These are phyloP conservation scores for Copidosoma floridanum DNA, from an alignment of 1,140 invertebrate genomes.

Conservation along the genomic window DNA sequence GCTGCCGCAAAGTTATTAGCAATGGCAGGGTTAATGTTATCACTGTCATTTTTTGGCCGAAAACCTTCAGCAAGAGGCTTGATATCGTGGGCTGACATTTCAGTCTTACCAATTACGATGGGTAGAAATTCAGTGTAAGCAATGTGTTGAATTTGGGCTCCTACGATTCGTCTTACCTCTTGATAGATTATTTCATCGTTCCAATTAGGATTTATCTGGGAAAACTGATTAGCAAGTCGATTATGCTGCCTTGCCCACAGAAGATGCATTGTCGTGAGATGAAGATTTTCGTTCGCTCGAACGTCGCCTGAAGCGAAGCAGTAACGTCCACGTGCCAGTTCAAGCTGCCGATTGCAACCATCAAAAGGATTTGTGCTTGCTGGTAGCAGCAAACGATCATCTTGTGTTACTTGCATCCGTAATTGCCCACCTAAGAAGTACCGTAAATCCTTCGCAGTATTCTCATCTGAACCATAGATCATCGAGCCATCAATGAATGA, in stretches of 20 bases:
- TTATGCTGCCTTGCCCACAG: conserved; percentile 85
- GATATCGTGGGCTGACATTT: conserved; percentile 61
- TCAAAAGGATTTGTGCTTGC: conserved; percentile 69
- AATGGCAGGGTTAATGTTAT: conserved; percentile 73
- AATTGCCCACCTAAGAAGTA: conserved; percentile 61
- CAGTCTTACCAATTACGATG: conserved; percentile 67
- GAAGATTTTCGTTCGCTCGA: conserved; percentile 77
- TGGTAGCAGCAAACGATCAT: conserved; percentile 68
- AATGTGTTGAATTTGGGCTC: conserved; percentile 83
- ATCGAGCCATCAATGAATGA: conserved; percentile 88
- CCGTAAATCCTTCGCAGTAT: conserved; percentile 59
- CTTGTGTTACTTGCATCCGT: conserved; percentile 63
- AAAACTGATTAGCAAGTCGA: conserved; percentile 64
- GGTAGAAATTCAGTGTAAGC: conserved; percentile 88
- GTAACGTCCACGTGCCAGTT: conserved; percentile 68
- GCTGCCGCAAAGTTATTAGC: conserved; percentile 90
- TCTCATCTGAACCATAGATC: conserved; percentile 71
- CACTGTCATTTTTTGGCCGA: conserved; percentile 61
- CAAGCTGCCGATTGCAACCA: conserved; percentile 70
- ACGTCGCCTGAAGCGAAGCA: conserved; percentile 78
- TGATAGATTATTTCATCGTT: conserved; percentile 77
- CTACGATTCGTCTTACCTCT: conserved; percentile 77
- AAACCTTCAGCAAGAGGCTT: conserved; percentile 61
- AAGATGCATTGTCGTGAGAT: conserved; percentile 80
- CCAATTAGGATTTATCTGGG: conserved; percentile 76